Evolutionary conservation across 2,888 invertebrate genomes (phyloP), one percentile per base, ranked within the genome.

Genomic region (Nomada lathburiana): DNA sequence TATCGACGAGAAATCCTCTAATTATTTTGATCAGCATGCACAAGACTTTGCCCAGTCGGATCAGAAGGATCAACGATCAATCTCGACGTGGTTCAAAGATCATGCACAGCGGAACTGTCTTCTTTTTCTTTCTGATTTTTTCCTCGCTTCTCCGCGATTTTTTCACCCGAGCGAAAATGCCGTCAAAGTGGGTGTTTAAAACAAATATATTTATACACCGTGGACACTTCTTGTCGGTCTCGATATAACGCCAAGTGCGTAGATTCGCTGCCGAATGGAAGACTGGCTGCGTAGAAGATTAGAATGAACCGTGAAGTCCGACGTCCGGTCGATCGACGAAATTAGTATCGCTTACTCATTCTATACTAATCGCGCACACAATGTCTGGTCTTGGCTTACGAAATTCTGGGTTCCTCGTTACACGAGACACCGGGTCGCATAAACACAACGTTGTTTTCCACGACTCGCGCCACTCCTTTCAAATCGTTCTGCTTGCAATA

Each of bases 181-280:
- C 68, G 13, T 44, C 18, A 44, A 71, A 57, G 75, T 65, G 65
- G 78, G 78, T 69, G 75, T 76, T 20, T 26, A 76, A 69, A 72
- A 81, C 74, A 77, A 71, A 71, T 78, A 78, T 82, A 80, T 83
- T 78, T 82, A 82, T 76, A 76, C 62, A 52, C 75, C 36, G 76
- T 78, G 73, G 68, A 72, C 77, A 73, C 29, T 76, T 57, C 2
- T 73, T 57, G 75, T 7, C 42, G 80, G 65, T 83, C 81, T 72
- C 76, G 74, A 72, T 80, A 60, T 75, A 84, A 84, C 74, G 88
- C 86, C 84, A 87, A 87, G 86, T 82, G 86, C 86, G 87, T 86
- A 86, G 84, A 82, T 82, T 53, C 52, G 47, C 62, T 57, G 36
- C 18, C 72, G 73, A 73, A 76, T 80, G 77, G 69, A 53, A 67